Evolutionary conservation across 64 coral and sea anemone species (phyloP).

Genomic region (Actinia equina): DNA sequence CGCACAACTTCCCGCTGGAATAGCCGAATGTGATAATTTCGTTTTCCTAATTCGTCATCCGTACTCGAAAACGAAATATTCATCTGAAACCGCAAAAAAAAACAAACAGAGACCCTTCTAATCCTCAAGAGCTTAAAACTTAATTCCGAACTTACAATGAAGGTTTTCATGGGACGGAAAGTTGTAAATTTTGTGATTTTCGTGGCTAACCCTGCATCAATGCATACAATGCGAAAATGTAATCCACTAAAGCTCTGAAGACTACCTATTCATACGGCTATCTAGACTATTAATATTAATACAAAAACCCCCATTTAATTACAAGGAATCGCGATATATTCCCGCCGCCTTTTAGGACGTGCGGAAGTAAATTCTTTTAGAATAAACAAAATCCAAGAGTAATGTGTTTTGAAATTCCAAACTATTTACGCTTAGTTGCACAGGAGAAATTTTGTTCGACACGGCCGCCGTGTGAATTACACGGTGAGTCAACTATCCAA

Average conservation of each 20-base stretch:
- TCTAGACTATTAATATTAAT: slow-evolving; percentile 8
- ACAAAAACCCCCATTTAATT: neutral
- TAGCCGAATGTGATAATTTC: no score
- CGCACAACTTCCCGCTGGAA: neutral
- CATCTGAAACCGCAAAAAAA: neutral
- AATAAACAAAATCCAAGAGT: slow-evolving; percentile 9
- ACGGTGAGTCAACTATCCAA: neutral
- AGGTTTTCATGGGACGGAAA: neutral
- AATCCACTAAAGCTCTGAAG: neutral
- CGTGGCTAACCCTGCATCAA: neutral
- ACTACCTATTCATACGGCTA: neutral
- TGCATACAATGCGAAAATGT: neutral
- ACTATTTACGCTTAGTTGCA: slow-evolving; percentile 11
- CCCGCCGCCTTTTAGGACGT: neutral
- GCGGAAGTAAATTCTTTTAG: slow-evolving; percentile 8
- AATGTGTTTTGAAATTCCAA: slow-evolving; percentile 7
- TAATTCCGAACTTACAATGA: neutral
- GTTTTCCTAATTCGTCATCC: no score
- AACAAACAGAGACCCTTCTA: slow-evolving; percentile 11
- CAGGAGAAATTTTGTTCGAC: neutral
- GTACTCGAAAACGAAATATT: neutral
- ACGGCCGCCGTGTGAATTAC: neutral
- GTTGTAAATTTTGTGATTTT: neutral
- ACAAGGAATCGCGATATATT: neutral
- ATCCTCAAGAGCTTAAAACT: slow-evolving; percentile 3